Evolutionary conservation across 2,888 invertebrate genomes (phyloP).

Genomic region (Caenorhabditis panamensis): DNA sequence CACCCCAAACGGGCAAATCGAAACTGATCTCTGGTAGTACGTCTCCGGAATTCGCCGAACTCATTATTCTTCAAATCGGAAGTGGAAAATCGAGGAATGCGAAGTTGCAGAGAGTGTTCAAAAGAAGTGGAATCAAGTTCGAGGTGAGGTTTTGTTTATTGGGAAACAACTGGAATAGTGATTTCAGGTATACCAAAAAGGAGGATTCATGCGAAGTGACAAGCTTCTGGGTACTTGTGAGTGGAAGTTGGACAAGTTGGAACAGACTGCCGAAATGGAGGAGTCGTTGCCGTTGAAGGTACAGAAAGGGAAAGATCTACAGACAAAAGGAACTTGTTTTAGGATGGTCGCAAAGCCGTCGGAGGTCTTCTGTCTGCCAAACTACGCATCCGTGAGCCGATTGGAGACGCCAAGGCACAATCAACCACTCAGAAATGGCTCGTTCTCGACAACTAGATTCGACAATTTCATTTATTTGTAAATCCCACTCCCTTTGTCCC

Average conservation of each 20-base stretch:
- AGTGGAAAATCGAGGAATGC: constrained; percentile 66
- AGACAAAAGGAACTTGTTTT: too few species aligned
- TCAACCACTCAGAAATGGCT: constrained; percentile 66
- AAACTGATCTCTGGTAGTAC: constrained; percentile 89
- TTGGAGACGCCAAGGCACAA: constrained; percentile 68
- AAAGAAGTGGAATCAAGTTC: constrained; percentile 91
- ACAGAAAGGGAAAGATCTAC: too few species aligned
- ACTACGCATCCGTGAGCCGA: constrained; percentile 73
- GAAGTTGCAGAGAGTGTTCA: constrained; percentile 90
- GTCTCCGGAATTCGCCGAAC: constrained; percentile 83
- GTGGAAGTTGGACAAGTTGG: constrained; percentile 92
- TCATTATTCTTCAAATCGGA: constrained; percentile 67
- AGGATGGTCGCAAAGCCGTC: constrained; percentile 70
- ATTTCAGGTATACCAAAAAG: constrained; percentile 85
- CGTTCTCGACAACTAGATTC: constrained; percentile 61
- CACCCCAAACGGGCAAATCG: constrained; percentile 87
- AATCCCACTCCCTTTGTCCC: background rate
- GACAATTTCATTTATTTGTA: background rate
- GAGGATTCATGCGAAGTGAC: constrained; percentile 94
- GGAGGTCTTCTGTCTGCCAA: constrained; percentile 68
- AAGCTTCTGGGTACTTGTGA: constrained; percentile 88
- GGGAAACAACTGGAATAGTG: too few species aligned
- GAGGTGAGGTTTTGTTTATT: too few species aligned
- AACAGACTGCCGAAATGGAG: constrained; percentile 91
- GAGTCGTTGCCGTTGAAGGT: constrained; percentile 84